These are phyloP conservation scores for Tiliqua scincoides DNA, from an alignment of 2,113 vertebrate species.

Conservation along the genomic window DNA sequence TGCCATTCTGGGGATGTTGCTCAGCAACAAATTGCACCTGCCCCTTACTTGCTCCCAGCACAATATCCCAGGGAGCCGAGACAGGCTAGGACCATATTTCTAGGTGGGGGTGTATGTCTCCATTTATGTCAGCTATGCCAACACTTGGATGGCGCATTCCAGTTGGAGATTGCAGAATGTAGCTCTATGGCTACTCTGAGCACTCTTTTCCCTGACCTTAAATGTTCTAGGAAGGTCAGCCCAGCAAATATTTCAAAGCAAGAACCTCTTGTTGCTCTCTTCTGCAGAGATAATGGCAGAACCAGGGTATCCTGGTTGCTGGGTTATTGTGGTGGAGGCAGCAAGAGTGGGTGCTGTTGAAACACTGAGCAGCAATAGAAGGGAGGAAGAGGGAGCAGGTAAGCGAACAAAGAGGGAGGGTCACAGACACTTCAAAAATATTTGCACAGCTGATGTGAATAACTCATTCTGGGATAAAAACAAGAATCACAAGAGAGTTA, in stretches of 20 bases:
- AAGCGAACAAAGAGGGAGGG: not conserved
- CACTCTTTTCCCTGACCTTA: not conserved
- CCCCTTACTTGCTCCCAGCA: not conserved
- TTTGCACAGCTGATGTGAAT: constrained; percentile 5
- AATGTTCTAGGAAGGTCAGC: not conserved
- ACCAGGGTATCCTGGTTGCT: not conserved
- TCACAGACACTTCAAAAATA: not conserved
- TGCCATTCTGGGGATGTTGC: not conserved
- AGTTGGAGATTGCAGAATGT: not conserved
- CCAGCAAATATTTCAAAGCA: not conserved
- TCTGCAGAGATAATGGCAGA: not conserved
- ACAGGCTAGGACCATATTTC: not conserved
- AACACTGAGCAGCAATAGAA: not conserved
- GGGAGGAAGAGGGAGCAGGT: not conserved
- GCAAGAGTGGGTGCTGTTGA: not conserved
- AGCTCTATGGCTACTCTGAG: not conserved
- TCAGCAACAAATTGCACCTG: not conserved
- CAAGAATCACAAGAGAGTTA: constrained; percentile 3
- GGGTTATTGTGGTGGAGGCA: not conserved
- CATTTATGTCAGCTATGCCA: not conserved
- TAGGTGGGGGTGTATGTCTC: not conserved
- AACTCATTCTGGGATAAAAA: not conserved
- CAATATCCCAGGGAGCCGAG: not conserved
- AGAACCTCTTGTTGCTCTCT: not conserved
- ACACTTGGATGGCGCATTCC: no score